A percentile compares a stretch with the other conserved stretches of the same genome.
phyloP scores from a whole-genome alignment of 2,113 vertebrate genomes.

The Poeciliopsis retropinna region DNA sequence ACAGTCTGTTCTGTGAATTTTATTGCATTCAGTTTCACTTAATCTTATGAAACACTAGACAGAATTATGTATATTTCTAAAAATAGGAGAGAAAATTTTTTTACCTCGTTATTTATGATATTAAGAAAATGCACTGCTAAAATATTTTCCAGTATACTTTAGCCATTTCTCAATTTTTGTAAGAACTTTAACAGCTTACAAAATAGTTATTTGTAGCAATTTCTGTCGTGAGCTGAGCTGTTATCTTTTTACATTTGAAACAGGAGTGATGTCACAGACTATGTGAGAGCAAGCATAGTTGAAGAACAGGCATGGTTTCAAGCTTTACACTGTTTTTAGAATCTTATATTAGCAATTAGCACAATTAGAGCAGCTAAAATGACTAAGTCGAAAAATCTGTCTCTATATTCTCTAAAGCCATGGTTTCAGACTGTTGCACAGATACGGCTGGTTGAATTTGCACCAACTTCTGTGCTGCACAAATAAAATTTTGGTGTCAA shows the following conservation, averaged over 20 bases:
- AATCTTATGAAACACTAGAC: no score
- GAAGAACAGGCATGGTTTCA: background rate
- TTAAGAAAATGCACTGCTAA: no score
- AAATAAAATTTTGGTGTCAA: no score
- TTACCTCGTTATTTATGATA: background rate
- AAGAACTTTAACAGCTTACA: background rate
- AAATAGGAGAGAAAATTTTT: background rate
- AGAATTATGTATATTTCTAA: background rate
- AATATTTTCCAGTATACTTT: no score
- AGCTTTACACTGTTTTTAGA: background rate
- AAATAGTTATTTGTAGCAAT: background rate
- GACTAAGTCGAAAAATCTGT: background rate
- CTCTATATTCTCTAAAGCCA: background rate
- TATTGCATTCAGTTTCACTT: no score
- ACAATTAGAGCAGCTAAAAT: no score
- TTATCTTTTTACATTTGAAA: background rate
- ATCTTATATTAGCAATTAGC: no score
- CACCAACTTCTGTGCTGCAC: no score
- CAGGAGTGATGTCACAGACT: background rate
- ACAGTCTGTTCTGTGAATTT: background rate
- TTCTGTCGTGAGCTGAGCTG: background rate
- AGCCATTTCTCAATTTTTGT: no score
- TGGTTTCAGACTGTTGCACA: background rate
- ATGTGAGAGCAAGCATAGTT: background rate
- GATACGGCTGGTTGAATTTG: background rate